Base-by-base conservation (phyloP, 2,888 invertebrate genomes). In the Lasioglossum malachurum region DNA sequence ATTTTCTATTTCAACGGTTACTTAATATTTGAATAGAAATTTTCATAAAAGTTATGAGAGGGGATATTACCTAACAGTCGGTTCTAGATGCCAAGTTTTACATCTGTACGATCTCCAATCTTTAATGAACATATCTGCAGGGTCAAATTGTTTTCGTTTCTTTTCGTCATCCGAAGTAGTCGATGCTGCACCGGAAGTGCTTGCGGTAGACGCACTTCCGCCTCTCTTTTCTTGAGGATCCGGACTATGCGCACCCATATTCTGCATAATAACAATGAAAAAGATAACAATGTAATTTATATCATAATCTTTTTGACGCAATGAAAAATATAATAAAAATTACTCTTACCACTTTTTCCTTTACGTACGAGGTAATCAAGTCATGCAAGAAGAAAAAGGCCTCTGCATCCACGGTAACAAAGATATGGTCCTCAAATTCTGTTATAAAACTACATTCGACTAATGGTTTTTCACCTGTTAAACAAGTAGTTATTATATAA, bases 311-410 rank as follows among this genome's bases (percentile, higher is more conserved):
- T 1, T 31, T 31, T 1, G 4, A 38, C 23, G 10, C 67, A 35
- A 19, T 19, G 31, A 44, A 35, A 31, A 35, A 73, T 49, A 19
- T 35, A 35, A 60, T 44, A 67, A 49, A 46, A 95, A 64, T 16
- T 31, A 27, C 7, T 31, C 96, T 95, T 93, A 98, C 98, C 95
- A 98, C 97, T 95, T 97, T 98, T 95, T 99, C 99, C 95, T 98
- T 98, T 81, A 99, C 97, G 95, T 99, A 99, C 0, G 99, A 98
- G 1, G 98, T 98, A 90, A 99, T 98, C 83, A 99, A 97, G 95
- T 99, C 99, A 95, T 99, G 99, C 53, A 99, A 96, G 95, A 99
- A 99, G 96, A 99, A 98, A 96, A 99, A 99, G 1, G 99, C 98
- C 96, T 99, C 99, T 0, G 99, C 99, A 96, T 99, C 99, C 88